Percentiles rank a stretch among this genome's conserved stretches.
Conservation (phyloP, 2,888 invertebrate genomes). For the Magallana nippona region DNA sequence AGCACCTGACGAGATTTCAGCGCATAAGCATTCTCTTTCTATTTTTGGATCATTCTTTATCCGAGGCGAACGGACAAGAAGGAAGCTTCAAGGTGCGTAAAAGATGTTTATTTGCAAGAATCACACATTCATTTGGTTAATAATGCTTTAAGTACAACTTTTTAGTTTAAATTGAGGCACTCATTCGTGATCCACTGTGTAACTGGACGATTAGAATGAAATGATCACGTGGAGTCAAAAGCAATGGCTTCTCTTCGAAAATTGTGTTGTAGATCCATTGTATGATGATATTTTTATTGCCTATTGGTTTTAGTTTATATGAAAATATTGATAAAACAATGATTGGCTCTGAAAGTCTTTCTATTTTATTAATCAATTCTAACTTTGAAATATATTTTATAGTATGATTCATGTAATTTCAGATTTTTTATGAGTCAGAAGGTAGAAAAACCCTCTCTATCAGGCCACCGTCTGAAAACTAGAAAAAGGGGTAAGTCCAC, state of each 20-base stretch:
- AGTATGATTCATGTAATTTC: constrained; percentile 9
- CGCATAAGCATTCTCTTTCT: background rate
- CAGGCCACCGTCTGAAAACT: constrained; percentile 99
- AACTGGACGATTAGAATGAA: too few species aligned
- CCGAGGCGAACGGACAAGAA: constrained; percentile 33
- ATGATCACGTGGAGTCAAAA: background rate
- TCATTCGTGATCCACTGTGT: too few species aligned
- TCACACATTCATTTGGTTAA: background rate
- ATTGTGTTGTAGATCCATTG: background rate
- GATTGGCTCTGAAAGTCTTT: too few species aligned
- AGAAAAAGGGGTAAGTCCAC: constrained; percentile 95
- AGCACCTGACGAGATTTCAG: constrained; percentile 38
- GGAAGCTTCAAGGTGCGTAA: constrained; percentile 42
- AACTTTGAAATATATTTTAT: too few species aligned
- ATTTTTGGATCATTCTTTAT: constrained; percentile 35
- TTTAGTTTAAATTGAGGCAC: background rate
- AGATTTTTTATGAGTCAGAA: constrained; percentile 99
- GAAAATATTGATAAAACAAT: background rate
- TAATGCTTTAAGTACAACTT: background rate
- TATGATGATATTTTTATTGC: background rate
- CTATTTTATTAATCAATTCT: too few species aligned
- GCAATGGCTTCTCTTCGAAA: background rate
- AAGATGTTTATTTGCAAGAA: background rate
- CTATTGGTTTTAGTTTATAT: background rate
- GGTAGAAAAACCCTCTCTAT: constrained; percentile 99